Evolutionary conservation across 1,140 invertebrate species (phyloP), one percentile per base, ranked within the genome.

Genomic region (Spodoptera litura): DNA sequence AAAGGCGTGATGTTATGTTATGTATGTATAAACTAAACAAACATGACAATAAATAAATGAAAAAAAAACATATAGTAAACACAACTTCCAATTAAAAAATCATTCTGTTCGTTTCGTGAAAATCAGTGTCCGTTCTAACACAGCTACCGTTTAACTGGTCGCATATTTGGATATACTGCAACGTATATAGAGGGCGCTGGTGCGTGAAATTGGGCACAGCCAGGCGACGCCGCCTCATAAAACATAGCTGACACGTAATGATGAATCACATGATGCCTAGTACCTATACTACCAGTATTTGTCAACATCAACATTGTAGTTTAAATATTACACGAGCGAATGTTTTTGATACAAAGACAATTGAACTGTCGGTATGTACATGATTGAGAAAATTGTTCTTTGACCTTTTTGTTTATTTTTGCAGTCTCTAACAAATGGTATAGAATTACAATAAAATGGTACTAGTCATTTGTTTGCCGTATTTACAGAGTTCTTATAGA

Each of bases 151-250:
- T 55, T 55, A 55, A 55, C 11, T 55, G 13, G 62, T 12, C 44
- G 44, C 64, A 51, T 66, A 49, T 68, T 71, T 71, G 68, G 51
- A 71, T 15, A 11, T 58, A 58, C 20, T 58, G n/a, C 8, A 10
- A 12, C 56, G 61, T 81, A 83, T 83, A 85, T 68, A 78, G 78
- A 35, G 73, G 49, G 55, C 51, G 58, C 44, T 72, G 78, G 68
- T 35, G 70, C 82, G 79, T 83, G 85, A 84, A 86, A 84, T 86
- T 84, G 83, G 79, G 73, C 85, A 81, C 83, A 51, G 81, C 77
- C 79, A 81, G 80, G 64, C 74, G 38, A 78, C 71, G 61, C 77
- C 66, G 59, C 58, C 77, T 81, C 81, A 78, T 82, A 82, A 82
- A 81, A 81, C 79, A 84, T 84, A 81, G 75, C 75, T 78, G 83